phyloP scores from a whole-genome alignment of 2,888 invertebrate genomes.

The Rhabditoides inermis region DNA sequence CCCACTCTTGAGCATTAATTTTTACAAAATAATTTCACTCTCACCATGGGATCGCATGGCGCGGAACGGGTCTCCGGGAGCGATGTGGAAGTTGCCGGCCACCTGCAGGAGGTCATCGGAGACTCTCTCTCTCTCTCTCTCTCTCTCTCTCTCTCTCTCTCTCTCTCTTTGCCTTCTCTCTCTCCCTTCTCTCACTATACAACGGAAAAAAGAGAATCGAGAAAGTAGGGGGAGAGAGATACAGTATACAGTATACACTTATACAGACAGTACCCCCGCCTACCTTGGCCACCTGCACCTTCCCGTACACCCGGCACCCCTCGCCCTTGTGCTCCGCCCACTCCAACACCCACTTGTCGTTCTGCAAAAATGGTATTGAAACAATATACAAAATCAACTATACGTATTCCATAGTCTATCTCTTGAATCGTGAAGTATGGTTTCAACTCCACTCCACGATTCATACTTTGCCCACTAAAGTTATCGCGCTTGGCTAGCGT shows the following conservation, averaged over 20 bases:
- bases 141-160: too few relatives aligned
- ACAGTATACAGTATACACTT: constrained; percentile 2
- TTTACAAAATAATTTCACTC: too few relatives aligned
- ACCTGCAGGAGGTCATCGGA: too few relatives aligned
- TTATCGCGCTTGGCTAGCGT: not conserved
- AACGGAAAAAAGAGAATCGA: too few relatives aligned
- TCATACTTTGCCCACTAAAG: not conserved
- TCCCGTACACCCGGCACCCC: constrained; percentile 90
- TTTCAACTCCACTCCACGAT: too few relatives aligned
- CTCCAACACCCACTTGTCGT: constrained; percentile 60
- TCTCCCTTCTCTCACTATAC: too few relatives aligned
- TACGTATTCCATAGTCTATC: not conserved
- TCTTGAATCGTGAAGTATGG: not conserved
- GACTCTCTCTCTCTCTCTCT: too few relatives aligned
- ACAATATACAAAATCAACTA: not conserved
- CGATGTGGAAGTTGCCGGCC: constrained; percentile 91
- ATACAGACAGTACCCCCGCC: constrained; percentile 8
- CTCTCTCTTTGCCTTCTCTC: too few relatives aligned
- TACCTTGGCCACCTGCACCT: constrained; percentile 84
- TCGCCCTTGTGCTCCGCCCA: constrained; percentile 75
- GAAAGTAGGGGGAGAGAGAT: not conserved
- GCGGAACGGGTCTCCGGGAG: constrained; percentile 89
- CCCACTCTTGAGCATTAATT: too few relatives aligned
- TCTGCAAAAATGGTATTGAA: constrained; percentile 12
- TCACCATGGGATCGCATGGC: constrained; percentile 81